These are phyloP conservation scores for Halcyon malimbica DNA, from an alignment of 2,113 vertebrate genomes.

Conservation along the genomic window DNA sequence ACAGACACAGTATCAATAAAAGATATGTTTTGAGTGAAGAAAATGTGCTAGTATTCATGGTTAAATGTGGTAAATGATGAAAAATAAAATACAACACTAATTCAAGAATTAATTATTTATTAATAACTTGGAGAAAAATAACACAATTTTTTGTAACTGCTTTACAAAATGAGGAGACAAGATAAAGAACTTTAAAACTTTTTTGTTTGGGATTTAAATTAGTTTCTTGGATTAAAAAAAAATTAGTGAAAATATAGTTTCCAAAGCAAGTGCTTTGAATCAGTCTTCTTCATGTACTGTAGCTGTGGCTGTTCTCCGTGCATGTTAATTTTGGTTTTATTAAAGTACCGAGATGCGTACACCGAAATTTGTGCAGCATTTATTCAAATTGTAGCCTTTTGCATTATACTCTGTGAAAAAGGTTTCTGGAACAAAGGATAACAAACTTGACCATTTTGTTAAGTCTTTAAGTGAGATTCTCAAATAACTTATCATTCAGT, in stretches of 20 bases:
- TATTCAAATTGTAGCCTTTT: background rate
- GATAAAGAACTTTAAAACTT: background rate
- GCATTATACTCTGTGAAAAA: background rate
- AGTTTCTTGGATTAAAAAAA: background rate
- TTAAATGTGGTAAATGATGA: background rate
- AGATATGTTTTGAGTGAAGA: constrained; percentile 70
- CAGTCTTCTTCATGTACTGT: background rate
- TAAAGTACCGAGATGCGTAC: background rate
- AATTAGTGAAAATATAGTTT: background rate
- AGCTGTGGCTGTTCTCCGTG: background rate
- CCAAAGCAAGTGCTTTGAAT: background rate
- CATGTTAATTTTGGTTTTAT: background rate
- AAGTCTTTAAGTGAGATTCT: background rate
- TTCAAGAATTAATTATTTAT: constrained; percentile 38
- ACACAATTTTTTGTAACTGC: background rate
- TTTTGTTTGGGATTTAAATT: background rate
- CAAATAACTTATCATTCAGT: background rate
- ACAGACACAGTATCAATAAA: constrained; percentile 75
- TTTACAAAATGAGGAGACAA: background rate
- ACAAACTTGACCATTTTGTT: background rate
- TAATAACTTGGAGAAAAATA: constrained; percentile 24
- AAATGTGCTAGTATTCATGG: constrained; percentile 59
- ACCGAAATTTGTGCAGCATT: background rate
- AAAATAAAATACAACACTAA: constrained; percentile 5
- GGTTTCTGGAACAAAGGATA: background rate